Evolutionary conservation across 2,888 invertebrate species (phyloP), one percentile per base, ranked within the genome.

Genomic region (Baccha elongata): DNA sequence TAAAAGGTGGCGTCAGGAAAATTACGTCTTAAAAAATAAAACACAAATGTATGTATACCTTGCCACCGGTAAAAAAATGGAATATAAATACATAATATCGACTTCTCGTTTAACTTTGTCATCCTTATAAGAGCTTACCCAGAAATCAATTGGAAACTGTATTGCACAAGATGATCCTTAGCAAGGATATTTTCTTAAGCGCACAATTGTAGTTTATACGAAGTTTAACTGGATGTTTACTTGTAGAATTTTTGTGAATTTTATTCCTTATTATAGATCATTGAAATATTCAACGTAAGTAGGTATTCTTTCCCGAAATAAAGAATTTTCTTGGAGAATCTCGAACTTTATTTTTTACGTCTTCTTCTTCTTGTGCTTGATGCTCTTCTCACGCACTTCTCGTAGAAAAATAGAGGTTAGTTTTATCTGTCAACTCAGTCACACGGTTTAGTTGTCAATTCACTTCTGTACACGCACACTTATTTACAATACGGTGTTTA

Each of bases 381-480:
- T 48, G 65, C 17, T 81, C 58, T 60, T 76, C 81, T 81, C 81
- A 81, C 71, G 81, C 81, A 76, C 75, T 60, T 42, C 26, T 67
- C 65, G 71, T 71, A 76, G 71, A 65, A 81, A 81, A 81, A 81
- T 81, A 81, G 76, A 81, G 81, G 81, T 81, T 81, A 81, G 81
- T 76, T 60, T 60, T 81, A 81, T 81, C 71, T 60, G 60, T 60
- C 60, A 60, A 50, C n/a, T 75, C 58, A 37, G 81, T 81, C 81
- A 76, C 75, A 76, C 75, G 35, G 81, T 74, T 55, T 53, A 76
- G 53, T 72, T 81, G 75, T 81, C 81, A 81, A 81, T 52, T 80
- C 73, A 85, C 86, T 75, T 84, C 75, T 81, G 69, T 69, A 80
- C 84, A 71, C 62, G 53, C 85, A 85, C 84, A 79, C 86, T 84